Evolutionary conservation across 30 jellyfish, hydroid and myxozoan species (phyloP), one percentile per base, ranked within the genome.

Genomic region (Turritopsis dohrnii): DNA sequence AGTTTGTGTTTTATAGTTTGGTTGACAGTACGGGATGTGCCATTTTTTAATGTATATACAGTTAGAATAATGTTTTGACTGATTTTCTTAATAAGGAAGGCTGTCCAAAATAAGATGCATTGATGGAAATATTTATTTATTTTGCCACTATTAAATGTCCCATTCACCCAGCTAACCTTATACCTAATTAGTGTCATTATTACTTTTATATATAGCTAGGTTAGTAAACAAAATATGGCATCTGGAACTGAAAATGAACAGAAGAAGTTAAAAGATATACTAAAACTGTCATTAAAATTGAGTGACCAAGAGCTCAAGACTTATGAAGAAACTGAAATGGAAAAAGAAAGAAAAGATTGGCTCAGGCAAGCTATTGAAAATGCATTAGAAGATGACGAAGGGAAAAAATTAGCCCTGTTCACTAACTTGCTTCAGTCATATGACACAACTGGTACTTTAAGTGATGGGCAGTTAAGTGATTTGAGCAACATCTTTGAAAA

Each of bases 311-410:
- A 91, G 31, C 25, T 81, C 71, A 69, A 83, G 19, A 90, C 85
- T 25, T 91, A 90, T 87, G 52, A 28, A 16, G 53, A 74, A 28
- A 69, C 81, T 22, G 75, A 66, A 26, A 76, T 91, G 73, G 94
- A 80, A 31, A 90, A 91, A 1, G 97, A 91, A 69, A 84, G 97
- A 69, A 81, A 75, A 53, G 71, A 84, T 72, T 91, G 93, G 93
- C 89, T 91, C 79, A 52, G 54, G 29, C 83, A 84, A 27, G 95
- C 97, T 16, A 84, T 91, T 53, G 87, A 79, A 19, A 54, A 80
- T 23, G 76, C 76, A 8, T 71, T 87, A 29, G 84, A 91, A 75
- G 85, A 91, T 81, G 89, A 79, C 28, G 97, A 86, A 24, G 66
- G 82, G 25, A 66, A 85, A 74, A 26, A 66, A 18, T 52, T 91